Percentiles rank a stretch among this genome's conserved stretches.
Evolutionary conservation across 2,888 invertebrate species (phyloP).

Genomic region (Cetonia aurata): DNA sequence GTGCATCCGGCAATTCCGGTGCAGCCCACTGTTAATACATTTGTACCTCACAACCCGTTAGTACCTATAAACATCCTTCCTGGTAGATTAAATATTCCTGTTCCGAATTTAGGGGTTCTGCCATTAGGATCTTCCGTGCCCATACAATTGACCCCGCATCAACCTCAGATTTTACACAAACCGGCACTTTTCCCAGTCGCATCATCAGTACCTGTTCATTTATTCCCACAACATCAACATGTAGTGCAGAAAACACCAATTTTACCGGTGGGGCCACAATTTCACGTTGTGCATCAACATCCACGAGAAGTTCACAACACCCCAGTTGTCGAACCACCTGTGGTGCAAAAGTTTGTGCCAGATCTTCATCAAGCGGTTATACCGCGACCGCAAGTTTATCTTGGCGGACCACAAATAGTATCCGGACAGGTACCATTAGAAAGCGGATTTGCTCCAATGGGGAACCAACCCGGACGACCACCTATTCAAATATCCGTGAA

Average conservation of each 20-base stretch:
- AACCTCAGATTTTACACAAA: conserved; percentile 33
- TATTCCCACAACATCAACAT: conserved; percentile 27
- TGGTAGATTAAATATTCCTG: conserved; percentile 37
- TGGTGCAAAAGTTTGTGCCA: conserved; percentile 31
- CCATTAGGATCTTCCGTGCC: conserved; percentile 44
- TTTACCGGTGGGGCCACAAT: not conserved
- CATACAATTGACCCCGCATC: conserved; percentile 35
- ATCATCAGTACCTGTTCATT: conserved; percentile 38
- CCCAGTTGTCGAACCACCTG: conserved; percentile 23
- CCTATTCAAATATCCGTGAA: conserved; percentile 21
- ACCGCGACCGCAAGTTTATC: conserved; percentile 28
- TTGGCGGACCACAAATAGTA: conserved; percentile 11
- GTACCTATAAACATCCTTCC: conserved; percentile 41
- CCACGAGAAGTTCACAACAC: conserved; percentile 6
- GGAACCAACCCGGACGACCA: not conserved
- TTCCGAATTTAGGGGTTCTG: conserved; percentile 44
- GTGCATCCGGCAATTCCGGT: conserved; percentile 3
- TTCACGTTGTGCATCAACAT: conserved; percentile 9
- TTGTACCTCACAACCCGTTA: conserved; percentile 25
- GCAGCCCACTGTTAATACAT: conserved; percentile 34
- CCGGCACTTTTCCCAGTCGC: conserved; percentile 32
- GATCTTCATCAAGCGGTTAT: conserved; percentile 19
- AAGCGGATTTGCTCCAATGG: conserved; percentile 33
- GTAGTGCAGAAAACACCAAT: conserved; percentile 32
- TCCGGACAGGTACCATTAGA: not conserved